These are phyloP conservation scores for Eristalinus sepulchralis DNA, from an alignment of 2,888 invertebrate species.

Conservation along the genomic window DNA sequence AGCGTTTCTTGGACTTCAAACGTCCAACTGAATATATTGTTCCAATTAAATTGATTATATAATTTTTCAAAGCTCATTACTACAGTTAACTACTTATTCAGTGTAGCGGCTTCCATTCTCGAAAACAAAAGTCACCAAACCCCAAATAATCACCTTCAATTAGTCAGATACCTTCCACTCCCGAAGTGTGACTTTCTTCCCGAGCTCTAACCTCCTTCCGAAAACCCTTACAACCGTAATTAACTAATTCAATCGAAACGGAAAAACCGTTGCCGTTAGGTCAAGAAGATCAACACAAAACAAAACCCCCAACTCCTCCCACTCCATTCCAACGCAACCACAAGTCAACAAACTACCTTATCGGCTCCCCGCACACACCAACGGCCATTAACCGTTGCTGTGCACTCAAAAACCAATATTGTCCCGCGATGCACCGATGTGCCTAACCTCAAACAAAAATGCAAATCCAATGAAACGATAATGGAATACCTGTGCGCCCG, in stretches of 20 bases:
- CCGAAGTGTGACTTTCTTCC: neutral
- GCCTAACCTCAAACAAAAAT: neutral
- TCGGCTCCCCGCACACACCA: neutral
- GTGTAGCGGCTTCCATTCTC: neutral
- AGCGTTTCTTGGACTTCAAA: too few relatives aligned
- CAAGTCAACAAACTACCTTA: neutral
- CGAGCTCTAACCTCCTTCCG: neutral
- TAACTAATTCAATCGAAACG: neutral
- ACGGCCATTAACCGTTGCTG: neutral
- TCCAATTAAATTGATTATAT: neutral
- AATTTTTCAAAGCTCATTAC: neutral
- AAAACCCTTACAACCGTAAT: neutral
- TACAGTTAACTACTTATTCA: neutral
- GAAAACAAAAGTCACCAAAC: neutral
- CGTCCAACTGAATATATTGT: neutral
- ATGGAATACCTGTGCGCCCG: conserved; percentile 37
- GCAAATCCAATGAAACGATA: conserved; percentile 30
- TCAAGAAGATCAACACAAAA: neutral
- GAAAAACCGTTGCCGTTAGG: neutral
- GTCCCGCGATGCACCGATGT: neutral
- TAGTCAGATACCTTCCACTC: neutral
- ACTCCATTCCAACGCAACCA: neutral
- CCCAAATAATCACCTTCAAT: neutral
- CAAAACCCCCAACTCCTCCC: neutral
- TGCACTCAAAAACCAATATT: neutral